Evolutionary conservation across 2,797 vertebrate species (phyloP).

Genomic region (Antennarius maculatus): DNA sequence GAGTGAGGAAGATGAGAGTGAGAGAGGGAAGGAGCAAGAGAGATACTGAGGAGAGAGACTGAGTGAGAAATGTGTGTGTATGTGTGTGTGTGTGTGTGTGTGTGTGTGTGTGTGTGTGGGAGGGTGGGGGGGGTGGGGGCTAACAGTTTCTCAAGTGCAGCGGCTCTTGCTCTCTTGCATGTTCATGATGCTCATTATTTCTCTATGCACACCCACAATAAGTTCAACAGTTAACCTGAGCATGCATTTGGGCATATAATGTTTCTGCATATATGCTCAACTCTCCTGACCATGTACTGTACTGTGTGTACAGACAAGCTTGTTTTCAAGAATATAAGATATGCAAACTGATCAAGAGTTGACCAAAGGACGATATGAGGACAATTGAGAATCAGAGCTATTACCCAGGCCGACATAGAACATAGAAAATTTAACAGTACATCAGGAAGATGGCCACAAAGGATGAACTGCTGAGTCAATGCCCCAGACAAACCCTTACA

Average conservation of each 20-base stretch:
- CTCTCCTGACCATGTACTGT: slow-evolving; percentile 5
- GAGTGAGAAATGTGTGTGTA: slow-evolving; percentile 40
- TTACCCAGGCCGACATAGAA: too few species aligned
- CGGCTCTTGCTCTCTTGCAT: slow-evolving; percentile 53
- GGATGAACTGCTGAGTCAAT: too few species aligned
- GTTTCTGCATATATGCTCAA: slow-evolving; percentile 17
- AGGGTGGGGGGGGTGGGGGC: slow-evolving; percentile 32
- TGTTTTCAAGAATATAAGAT: slow-evolving; percentile 11
- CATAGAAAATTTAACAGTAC: too few species aligned
- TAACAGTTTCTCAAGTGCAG: slow-evolving; percentile 65
- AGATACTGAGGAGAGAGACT: slow-evolving; percentile 52
- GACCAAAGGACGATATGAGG: too few species aligned
- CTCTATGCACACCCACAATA: background rate
- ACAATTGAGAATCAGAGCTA: too few species aligned
- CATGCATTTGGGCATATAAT: background rate
- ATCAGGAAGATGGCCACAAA: too few species aligned
- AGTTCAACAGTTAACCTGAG: too few species aligned
- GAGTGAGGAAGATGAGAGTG: slow-evolving; percentile 5
- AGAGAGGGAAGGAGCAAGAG: slow-evolving; percentile 33
- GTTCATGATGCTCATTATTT: slow-evolving; percentile 42
- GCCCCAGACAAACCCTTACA: too few species aligned
- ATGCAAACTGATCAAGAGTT: slow-evolving; percentile 11
- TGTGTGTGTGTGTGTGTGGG: background rate
- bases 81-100: background rate
- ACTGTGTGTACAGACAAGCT: slow-evolving; percentile 35